Percentiles rank a stretch among this genome's conserved stretches.
phyloP scores from a whole-genome alignment of 2,888 invertebrate species.

The Platycheirus albimanus region DNA sequence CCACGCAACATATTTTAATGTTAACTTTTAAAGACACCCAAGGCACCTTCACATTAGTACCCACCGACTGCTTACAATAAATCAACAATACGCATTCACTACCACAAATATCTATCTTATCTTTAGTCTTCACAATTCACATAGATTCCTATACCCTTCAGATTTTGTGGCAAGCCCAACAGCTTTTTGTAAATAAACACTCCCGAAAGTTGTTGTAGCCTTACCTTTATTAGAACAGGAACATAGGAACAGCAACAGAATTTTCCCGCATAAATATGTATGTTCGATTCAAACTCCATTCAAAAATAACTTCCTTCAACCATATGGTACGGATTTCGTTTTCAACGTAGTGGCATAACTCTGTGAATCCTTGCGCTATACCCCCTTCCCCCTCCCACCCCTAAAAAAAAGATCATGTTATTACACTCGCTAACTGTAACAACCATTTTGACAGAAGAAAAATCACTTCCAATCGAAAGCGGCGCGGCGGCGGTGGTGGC shows the following conservation, averaged over 20 bases:
- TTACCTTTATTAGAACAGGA: neutral
- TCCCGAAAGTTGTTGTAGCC: neutral
- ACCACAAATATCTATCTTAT: no score
- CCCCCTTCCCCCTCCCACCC: neutral
- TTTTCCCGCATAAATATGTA: neutral
- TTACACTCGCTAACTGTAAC: constrained; percentile 28
- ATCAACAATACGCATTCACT: no score
- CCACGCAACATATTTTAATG: no score
- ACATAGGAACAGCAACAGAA: neutral
- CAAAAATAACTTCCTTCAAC: neutral
- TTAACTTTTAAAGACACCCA: no score
- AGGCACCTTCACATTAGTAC: no score
- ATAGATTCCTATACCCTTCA: no score
- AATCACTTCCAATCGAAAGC: constrained; percentile 67
- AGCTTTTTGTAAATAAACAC: neutral
- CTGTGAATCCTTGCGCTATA: neutral
- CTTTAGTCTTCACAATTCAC: no score
- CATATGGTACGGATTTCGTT: constrained; percentile 4
- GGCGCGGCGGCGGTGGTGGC: no score
- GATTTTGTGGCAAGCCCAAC: neutral
- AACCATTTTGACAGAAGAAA: constrained; percentile 66
- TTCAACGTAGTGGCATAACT: neutral
- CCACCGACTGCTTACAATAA: no score
- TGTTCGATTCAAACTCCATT: constrained; percentile 6
- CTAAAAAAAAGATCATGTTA: constrained; percentile 20